These are phyloP conservation scores for Eudemis profundana DNA, from an alignment of 2,888 invertebrate genomes.

Conservation along the genomic window DNA sequence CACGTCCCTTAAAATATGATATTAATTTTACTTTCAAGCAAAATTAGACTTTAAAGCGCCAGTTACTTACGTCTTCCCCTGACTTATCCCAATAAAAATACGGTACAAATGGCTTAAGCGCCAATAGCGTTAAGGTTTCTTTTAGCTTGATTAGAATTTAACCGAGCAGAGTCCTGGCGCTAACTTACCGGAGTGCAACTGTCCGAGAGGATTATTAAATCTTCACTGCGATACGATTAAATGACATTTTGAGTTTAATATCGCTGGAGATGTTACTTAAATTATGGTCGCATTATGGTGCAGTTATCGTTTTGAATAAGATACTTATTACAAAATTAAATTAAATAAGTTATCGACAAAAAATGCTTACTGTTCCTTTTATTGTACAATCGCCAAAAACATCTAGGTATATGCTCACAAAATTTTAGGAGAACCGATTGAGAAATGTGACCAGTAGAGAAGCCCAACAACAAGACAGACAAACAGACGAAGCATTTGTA, in stretches of 20 bases:
- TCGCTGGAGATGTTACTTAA: neutral
- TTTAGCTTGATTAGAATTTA: neutral
- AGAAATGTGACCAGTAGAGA: too few species aligned
- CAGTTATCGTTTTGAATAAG: too few species aligned
- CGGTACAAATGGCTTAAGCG: neutral
- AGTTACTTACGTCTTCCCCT: neutral
- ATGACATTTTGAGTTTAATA: neutral
- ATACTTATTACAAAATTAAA: too few species aligned
- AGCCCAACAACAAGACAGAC: too few species aligned
- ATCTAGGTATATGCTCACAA: too few species aligned
- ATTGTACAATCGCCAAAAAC: too few species aligned
- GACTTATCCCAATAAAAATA: neutral
- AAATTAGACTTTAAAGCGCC: neutral
- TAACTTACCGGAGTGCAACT: neutral
- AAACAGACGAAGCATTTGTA: too few species aligned
- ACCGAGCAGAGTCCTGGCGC: neutral
- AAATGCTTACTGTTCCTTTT: too few species aligned
- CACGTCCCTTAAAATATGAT: conserved; percentile 14
- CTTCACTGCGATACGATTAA: neutral
- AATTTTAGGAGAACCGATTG: too few species aligned
- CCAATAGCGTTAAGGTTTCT: neutral
- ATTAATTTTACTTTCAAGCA: neutral
- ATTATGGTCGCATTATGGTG: too few species aligned
- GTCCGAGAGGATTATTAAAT: conserved; percentile 6
- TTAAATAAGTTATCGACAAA: too few species aligned